phyloP scores from a whole-genome alignment of 92 coral and sea anemone genomes.

The Bergia puertoricense region DNA sequence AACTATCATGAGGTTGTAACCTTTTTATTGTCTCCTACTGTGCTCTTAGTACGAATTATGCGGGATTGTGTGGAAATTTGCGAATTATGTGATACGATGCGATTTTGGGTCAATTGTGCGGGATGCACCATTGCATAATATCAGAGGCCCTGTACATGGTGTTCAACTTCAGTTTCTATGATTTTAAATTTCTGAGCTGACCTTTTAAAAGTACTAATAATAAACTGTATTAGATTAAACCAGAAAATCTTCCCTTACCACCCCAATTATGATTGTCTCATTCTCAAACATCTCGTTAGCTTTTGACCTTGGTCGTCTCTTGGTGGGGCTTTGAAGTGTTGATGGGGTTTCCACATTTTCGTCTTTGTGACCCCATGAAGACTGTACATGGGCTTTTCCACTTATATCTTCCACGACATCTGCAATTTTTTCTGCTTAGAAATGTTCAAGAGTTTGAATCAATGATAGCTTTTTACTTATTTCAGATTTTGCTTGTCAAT shows the following conservation, averaged over 20 bases:
- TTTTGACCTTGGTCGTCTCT: slow-evolving; percentile 60
- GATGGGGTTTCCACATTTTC: neutral
- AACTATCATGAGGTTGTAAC: no score
- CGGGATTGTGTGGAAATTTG: no score
- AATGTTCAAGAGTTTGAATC: neutral
- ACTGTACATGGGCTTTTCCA: neutral
- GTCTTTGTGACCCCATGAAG: neutral
- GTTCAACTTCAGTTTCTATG: no score
- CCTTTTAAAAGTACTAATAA: no score
- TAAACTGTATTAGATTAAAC: neutral
- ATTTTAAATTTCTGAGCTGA: no score
- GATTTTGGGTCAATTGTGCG: no score
- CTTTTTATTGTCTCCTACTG: no score
- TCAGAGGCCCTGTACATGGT: no score
- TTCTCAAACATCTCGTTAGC: slow-evolving; percentile 59
- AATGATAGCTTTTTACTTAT: neutral
- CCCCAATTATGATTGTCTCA: slow-evolving; percentile 47
- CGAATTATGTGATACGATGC: no score
- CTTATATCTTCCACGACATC: neutral
- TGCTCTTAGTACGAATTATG: no score
- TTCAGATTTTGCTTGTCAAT: neutral
- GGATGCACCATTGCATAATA: no score
- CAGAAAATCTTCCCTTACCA: slow-evolving; percentile 49
- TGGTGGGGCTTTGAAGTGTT: slow-evolving; percentile 30
- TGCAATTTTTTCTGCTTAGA: neutral